A percentile compares a stretch with the other conserved stretches of the same genome.
phyloP scores from a whole-genome alignment of 2,113 vertebrate genomes.

The Plecturocebus donacophilus region DNA sequence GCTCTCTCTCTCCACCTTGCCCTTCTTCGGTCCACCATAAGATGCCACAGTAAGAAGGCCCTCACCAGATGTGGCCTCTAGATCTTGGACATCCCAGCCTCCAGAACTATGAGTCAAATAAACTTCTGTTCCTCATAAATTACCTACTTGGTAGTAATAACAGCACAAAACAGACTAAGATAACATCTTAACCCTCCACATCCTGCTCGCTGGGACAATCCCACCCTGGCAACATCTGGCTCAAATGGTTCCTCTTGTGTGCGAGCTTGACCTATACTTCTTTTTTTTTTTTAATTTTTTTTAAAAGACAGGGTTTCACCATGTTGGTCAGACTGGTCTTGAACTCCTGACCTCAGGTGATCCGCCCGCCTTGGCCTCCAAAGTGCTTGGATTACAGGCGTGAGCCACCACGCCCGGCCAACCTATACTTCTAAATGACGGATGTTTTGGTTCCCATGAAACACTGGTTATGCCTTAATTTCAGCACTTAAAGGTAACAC shows the following conservation, averaged over 20 bases:
- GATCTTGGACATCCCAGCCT: not conserved
- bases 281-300: not conserved
- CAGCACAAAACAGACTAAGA: not conserved
- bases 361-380: too few species aligned
- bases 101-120: not conserved
- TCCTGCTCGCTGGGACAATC: accelerated
- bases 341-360: too few species aligned
- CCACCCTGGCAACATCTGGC: not conserved
- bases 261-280: not conserved
- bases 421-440: not conserved
- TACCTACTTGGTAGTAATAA: not conserved
- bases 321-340: too few species aligned
- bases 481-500: not conserved
- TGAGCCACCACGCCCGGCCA: too few species aligned
- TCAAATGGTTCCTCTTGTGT: not conserved
- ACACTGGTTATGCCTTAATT: not conserved
- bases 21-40: too few species aligned
- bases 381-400: too few species aligned
- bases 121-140: not conserved
- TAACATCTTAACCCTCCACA: too few species aligned
- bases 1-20: not conserved
- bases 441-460: not conserved
- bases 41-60: not conserved
- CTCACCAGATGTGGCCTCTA: not conserved
- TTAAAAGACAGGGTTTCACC: too few species aligned